Conservation (phyloP, 2,797 vertebrate species). For the Gallinago stenura region DNA sequence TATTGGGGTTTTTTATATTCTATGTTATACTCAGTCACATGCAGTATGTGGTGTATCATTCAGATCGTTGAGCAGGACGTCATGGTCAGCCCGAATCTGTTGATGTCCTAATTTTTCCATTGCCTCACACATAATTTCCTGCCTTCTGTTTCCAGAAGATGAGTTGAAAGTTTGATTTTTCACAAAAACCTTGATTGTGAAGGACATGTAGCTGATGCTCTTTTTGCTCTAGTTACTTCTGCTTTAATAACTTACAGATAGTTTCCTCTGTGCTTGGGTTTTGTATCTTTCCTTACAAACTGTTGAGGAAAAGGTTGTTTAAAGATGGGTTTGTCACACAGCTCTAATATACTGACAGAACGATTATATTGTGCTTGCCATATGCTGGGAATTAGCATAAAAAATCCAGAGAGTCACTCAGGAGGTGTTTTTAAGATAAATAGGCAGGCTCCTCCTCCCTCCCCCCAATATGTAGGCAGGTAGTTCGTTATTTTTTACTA, state of each 20-base stretch:
- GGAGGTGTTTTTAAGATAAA: background rate
- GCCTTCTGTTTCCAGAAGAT: background rate
- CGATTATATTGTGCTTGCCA: background rate
- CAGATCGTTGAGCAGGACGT: background rate
- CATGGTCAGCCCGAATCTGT: background rate
- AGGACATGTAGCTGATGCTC: background rate
- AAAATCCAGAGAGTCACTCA: background rate
- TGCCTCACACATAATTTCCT: background rate
- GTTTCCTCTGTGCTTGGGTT: background rate
- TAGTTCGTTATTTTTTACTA: background rate
- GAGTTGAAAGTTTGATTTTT: background rate
- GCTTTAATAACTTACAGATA: background rate
- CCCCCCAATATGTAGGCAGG: background rate
- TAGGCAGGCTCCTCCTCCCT: background rate
- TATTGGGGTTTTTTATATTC: fast-evolving
- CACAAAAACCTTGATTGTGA: background rate
- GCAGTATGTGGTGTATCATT: background rate
- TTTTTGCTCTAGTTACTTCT: background rate
- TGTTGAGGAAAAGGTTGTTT: background rate
- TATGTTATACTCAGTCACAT: background rate
- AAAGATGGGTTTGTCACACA: background rate
- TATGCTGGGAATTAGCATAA: background rate
- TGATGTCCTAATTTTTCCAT: background rate
- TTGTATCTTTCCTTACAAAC: background rate
- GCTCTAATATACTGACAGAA: background rate